Evolutionary conservation across 2,888 invertebrate genomes (phyloP).

Genomic region (Rhagium mordax): DNA sequence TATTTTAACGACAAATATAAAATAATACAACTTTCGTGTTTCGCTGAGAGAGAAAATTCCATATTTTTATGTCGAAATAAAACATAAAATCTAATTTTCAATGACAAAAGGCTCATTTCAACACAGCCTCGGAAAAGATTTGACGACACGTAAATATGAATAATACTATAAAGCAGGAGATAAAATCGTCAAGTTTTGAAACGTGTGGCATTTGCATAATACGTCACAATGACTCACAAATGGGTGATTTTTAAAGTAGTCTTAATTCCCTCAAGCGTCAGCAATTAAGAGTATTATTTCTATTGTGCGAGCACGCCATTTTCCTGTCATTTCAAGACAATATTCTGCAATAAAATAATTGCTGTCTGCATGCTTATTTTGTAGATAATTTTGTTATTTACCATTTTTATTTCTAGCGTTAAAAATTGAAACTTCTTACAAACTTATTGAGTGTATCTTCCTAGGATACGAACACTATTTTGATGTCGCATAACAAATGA

Average conservation of each 20-base stretch:
- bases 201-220: conserved; percentile 1
- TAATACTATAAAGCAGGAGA: neutral
- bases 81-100: too few relatives aligned
- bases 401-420: too few relatives aligned
- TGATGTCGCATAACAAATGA: too few relatives aligned
- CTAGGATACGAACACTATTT: too few relatives aligned
- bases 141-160: neutral
- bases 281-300: neutral
- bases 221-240: conserved; percentile 7
- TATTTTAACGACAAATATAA: too few relatives aligned
- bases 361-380: neutral
- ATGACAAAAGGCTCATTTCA: neutral
- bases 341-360: neutral
- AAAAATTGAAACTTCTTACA: too few relatives aligned
- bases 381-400: neutral
- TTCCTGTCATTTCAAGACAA: neutral
- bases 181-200: neutral
- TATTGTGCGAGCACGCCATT: neutral
- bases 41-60: too few relatives aligned
- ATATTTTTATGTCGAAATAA: too few relatives aligned
- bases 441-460: too few relatives aligned
- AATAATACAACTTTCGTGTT: too few relatives aligned
- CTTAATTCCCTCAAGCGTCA: conserved; percentile 4
- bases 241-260: conserved; percentile 2
- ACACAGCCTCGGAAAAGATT: neutral